These are phyloP conservation scores for Bubalus kerabau DNA, from an alignment of 2,113 vertebrate genomes.

Conservation along the genomic window DNA sequence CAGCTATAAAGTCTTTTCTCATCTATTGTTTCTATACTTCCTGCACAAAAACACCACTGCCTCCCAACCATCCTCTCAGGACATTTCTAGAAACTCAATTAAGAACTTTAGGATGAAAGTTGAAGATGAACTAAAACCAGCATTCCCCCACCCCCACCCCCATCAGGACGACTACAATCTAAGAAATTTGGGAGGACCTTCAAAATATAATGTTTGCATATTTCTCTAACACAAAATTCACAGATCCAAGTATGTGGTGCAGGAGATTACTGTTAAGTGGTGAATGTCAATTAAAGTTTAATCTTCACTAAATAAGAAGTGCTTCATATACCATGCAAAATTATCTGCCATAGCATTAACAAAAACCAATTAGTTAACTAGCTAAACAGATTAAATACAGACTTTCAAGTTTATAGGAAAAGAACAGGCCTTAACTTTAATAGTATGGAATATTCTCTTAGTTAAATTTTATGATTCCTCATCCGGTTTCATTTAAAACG, in stretches of 20 bases:
- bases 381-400: constrained; percentile 57
- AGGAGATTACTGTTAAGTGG: constrained; percentile 10
- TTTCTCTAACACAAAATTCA: constrained; percentile 2
- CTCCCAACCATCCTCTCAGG: not conserved
- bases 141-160: not conserved
- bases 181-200: not conserved
- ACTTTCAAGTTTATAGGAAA: constrained; percentile 38
- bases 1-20: not conserved
- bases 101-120: not conserved
- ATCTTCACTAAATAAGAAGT: constrained; percentile 53
- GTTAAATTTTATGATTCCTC: constrained; percentile 63
- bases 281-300: constrained; percentile 49
- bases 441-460: constrained; percentile 58
- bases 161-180: not conserved
- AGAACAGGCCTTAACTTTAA: constrained; percentile 61
- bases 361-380: constrained; percentile 56
- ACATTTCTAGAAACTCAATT: not conserved
- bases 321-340: constrained; percentile 33
- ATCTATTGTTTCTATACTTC: not conserved
- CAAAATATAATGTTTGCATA: not conserved
- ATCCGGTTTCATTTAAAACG: constrained; percentile 65
- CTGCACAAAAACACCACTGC: not conserved
- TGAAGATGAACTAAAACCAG: not conserved
- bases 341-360: constrained; percentile 50
- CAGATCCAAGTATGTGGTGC: not conserved